These are phyloP conservation scores for Lasiurus cinereus DNA, from an alignment of 2,113 vertebrate genomes.

Conservation along the genomic window DNA sequence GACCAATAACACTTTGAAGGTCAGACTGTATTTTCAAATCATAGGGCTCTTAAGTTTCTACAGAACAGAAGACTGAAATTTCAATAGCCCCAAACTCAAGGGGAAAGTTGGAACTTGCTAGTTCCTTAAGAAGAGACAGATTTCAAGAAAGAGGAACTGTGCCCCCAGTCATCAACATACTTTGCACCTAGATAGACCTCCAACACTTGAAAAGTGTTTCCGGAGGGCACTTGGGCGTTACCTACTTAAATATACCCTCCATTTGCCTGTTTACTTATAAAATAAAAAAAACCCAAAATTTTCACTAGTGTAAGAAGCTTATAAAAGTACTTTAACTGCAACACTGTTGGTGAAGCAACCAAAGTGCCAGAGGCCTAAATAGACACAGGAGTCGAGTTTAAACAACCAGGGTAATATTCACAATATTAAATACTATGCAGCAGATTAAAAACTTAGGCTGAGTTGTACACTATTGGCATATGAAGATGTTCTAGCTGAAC, in stretches of 20 bases:
- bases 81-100: not conserved
- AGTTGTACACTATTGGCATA: not conserved
- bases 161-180: not conserved
- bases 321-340: not conserved
- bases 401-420: not conserved
- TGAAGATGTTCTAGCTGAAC: not conserved
- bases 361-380: not conserved
- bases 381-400: not conserved
- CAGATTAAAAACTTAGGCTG: not conserved
- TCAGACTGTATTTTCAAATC: conserved; percentile 35
- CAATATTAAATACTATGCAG: not conserved
- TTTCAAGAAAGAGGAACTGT: not conserved
- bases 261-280: not conserved
- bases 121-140: not conserved
- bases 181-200: not conserved
- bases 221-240: not conserved
- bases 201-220: not conserved
- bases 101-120: not conserved
- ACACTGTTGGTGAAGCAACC: not conserved
- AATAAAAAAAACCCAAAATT: not conserved
- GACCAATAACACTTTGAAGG: not conserved
- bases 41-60: conserved; percentile 20
- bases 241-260: not conserved
- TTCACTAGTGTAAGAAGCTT: not conserved
- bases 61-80: not conserved